Evolutionary conservation across 2,113 vertebrate genomes (phyloP).

Genomic region (Anhinga rufa): DNA sequence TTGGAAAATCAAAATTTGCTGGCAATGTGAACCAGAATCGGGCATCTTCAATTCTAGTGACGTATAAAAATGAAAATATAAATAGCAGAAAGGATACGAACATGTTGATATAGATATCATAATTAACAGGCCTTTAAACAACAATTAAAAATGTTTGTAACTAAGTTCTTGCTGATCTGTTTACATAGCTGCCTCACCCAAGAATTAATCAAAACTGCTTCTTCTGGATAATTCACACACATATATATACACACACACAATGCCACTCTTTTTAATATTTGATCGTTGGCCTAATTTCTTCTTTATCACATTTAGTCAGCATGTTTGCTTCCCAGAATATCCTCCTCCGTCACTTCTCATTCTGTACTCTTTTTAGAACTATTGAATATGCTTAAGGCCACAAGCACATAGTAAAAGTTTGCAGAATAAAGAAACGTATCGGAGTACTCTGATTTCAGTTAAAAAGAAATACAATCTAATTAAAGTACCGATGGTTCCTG

Average conservation of each 20-base stretch:
- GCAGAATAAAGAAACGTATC: fast-evolving
- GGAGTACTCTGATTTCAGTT: neutral
- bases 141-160: neutral
- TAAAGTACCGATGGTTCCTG: neutral
- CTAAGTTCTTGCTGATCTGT: neutral
- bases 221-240: neutral
- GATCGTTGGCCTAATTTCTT: neutral
- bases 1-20: neutral
- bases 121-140: neutral
- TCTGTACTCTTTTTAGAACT: neutral
- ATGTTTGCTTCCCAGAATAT: neutral
- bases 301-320: neutral
- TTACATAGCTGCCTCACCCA: neutral
- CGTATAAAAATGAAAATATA: neutral
- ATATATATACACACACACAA: neutral
- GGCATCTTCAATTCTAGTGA: neutral
- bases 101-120: neutral
- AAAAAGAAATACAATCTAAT: neutral
- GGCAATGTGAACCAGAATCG: neutral
- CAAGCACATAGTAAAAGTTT: neutral
- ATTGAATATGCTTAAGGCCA: neutral
- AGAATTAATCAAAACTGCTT: neutral
- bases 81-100: neutral
- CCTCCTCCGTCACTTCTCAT: neutral
- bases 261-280: neutral